These are phyloP conservation scores for Opisthograptis luteolata DNA, from an alignment of 2,888 invertebrate genomes.

Conservation along the genomic window DNA sequence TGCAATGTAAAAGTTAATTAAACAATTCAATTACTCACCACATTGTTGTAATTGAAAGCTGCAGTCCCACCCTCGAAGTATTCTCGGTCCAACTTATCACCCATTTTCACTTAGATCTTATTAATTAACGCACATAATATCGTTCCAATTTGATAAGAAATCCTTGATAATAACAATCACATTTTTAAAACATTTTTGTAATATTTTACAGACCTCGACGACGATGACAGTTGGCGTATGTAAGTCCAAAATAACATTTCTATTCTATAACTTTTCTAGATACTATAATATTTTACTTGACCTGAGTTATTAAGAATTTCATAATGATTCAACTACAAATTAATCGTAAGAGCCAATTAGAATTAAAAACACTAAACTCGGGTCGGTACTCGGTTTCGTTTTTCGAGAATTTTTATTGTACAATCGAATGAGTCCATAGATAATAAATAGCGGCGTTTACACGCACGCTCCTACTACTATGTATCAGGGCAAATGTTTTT, in stretches of 20 bases:
- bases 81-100: slow-evolving; percentile 75
- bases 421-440: no score
- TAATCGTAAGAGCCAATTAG: no score
- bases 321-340: no score
- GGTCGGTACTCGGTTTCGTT: no score
- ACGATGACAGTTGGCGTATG: slow-evolving; percentile 40
- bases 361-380: no score
- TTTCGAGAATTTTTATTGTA: no score
- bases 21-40: slow-evolving; percentile 72
- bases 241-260: slow-evolving; percentile 73
- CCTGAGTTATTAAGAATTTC: no score
- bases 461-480: no score
- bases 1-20: slow-evolving; percentile 42
- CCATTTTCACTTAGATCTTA: slow-evolving; percentile 64
- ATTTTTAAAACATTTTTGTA: slow-evolving; percentile 32
- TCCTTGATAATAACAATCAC: slow-evolving; percentile 47
- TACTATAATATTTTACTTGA: no score
- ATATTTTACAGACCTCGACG: slow-evolving; percentile 42
- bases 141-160: slow-evolving; percentile 47
- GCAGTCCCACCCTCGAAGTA: slow-evolving; percentile 71
- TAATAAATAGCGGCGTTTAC: no score
- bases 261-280: background rate
- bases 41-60: slow-evolving; percentile 79
- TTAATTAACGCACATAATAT: slow-evolving; percentile 43
- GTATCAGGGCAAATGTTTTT: no score